phyloP scores from a whole-genome alignment of 2,888 invertebrate genomes.

The Drosophila demipolita region DNA sequence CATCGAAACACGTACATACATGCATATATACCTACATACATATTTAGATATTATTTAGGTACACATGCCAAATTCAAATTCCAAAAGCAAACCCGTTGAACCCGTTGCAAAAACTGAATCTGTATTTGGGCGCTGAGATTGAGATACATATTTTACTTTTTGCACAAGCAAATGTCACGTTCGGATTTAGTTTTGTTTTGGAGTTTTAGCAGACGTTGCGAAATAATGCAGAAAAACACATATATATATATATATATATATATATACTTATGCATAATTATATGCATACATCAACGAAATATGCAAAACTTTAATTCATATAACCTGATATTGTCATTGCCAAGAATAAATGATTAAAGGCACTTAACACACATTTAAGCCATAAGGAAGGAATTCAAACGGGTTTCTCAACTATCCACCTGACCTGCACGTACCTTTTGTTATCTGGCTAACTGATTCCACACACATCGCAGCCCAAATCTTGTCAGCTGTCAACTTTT shows the following conservation, averaged over 20 bases:
- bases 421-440: not conserved
- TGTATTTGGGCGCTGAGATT: slow-evolving; percentile 53
- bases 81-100: slow-evolving; percentile 69
- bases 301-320: slow-evolving; percentile 23
- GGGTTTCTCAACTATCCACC: slow-evolving; percentile 3
- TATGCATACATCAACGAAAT: slow-evolving; percentile 3
- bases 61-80: slow-evolving; percentile 56
- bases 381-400: slow-evolving; percentile 25
- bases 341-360: slow-evolving; percentile 47
- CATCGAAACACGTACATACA: not conserved
- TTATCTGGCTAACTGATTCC: not conserved
- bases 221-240: slow-evolving; percentile 40
- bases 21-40: not conserved
- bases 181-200: slow-evolving; percentile 31
- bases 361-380: slow-evolving; percentile 11
- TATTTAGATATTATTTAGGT: not conserved
- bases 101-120: slow-evolving; percentile 61
- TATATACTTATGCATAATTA: slow-evolving; percentile 7
- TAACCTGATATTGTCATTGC: slow-evolving; percentile 46
- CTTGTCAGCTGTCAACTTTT: slow-evolving; percentile 4
- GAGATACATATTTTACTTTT: slow-evolving; percentile 50
- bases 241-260: not conserved
- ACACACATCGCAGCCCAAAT: slow-evolving; percentile 9
- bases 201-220: slow-evolving; percentile 51
- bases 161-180: slow-evolving; percentile 62